Conservation (phyloP, 1,140 invertebrate genomes). For the Lethrus apterus region DNA sequence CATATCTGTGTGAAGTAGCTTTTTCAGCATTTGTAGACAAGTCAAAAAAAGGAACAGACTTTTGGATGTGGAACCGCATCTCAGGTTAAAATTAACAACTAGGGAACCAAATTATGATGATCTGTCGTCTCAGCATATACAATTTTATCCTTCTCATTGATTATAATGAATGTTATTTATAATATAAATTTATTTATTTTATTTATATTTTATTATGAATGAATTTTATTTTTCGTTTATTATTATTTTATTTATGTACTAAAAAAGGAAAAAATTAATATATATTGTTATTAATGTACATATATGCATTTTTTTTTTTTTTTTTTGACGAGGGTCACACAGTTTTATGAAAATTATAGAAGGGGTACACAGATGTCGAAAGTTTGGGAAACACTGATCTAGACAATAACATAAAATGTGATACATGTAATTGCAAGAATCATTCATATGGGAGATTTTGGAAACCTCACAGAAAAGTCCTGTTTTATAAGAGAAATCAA, state of each 20-base stretch:
- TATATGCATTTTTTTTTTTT: not conserved
- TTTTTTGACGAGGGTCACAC: slow-evolving; percentile 16
- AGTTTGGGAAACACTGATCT: no score
- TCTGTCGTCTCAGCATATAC: slow-evolving; percentile 11
- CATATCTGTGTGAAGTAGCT: slow-evolving; percentile 10
- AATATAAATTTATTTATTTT: slow-evolving; percentile 8
- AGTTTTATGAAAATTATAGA: slow-evolving; percentile 22
- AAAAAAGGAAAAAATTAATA: slow-evolving; percentile 14
- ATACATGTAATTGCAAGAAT: no score
- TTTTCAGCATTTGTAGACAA: slow-evolving; percentile 10
- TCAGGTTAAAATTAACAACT: slow-evolving; percentile 16
- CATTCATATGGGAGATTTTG: no score
- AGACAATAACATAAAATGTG: no score
- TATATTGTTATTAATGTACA: slow-evolving; percentile 1
- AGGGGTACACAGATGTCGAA: not conserved
- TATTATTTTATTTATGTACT: slow-evolving; percentile 7
- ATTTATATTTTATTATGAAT: not conserved
- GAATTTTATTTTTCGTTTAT: slow-evolving; percentile 8
- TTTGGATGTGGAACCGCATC: slow-evolving; percentile 14
- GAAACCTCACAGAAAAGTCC: no score
- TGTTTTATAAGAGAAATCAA: no score
- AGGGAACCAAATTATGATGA: slow-evolving; percentile 15
- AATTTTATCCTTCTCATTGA: slow-evolving; percentile 17
- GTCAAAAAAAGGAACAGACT: slow-evolving; percentile 1
- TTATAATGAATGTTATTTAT: slow-evolving; percentile 8